Conservation (phyloP, 1,140 invertebrate genomes). For the Aphis craccivora region DNA sequence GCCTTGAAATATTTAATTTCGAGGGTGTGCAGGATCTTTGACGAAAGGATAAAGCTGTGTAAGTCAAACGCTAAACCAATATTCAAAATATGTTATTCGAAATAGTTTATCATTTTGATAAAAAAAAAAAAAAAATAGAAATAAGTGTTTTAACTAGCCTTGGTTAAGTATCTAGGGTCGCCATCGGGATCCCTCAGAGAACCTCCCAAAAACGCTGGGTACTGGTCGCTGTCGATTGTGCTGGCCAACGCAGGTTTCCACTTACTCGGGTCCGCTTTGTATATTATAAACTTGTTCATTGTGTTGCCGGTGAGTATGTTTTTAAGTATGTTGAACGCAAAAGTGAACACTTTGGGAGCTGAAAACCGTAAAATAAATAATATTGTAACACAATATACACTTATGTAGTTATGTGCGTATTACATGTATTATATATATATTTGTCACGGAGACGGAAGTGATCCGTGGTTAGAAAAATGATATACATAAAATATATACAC, state of each 20-base stretch:
- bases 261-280: constrained; percentile 76
- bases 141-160: constrained; percentile 66
- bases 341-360: constrained; percentile 87
- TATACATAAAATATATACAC: constrained; percentile 60
- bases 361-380: neutral
- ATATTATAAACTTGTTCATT: constrained; percentile 86
- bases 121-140: no score
- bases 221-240: constrained; percentile 72
- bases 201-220: constrained; percentile 86
- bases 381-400: no score
- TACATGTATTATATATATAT: no score
- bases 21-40: neutral
- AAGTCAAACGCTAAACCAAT: neutral
- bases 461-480: neutral
- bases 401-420: neutral
- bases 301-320: constrained; percentile 91
- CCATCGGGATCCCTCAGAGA: constrained; percentile 78
- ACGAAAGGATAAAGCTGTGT: no score
- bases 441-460: neutral
- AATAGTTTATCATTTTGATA: no score
- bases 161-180: constrained; percentile 75
- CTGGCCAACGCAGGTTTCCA: constrained; percentile 78
- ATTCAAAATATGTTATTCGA: neutral
- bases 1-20: neutral
- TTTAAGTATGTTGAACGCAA: constrained; percentile 86